Base-by-base conservation (phyloP, 1,140 invertebrate genomes). In the Mizuhopecten yessoensis region DNA sequence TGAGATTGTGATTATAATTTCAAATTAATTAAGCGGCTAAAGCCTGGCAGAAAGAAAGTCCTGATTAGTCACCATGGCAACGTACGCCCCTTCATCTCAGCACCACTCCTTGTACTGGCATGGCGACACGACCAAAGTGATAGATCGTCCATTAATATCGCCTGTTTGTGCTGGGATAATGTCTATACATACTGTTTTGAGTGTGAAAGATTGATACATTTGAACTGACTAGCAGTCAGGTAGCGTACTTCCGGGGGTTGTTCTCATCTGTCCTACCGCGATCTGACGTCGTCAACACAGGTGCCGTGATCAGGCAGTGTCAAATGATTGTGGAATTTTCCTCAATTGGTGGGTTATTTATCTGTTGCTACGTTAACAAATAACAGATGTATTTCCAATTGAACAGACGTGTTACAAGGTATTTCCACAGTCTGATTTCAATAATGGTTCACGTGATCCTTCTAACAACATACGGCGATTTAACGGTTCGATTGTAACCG, bases 141-240 rank as follows among this genome's bases (percentile, higher is more conserved):
- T 75, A 29, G 57, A 75, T 75, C 23, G n/a, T n/a, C n/a, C 23
- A 75, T 75, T 75, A 75, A 75, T n/a, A 3, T 20, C 17, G 57
- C 57, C 57, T 75, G 57, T 75, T 75, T 75, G n/a, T 75, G 57
- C 23, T 75, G 57, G 57, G 57, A 29, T n/a, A 75, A 29, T 75
- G 23, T 29, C n/a, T 29, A 75, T 29, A 17, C 57, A n/a, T 75
- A 75, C 57, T 29, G 57, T 75, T n/a, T 23, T 75, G n/a, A 29
- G 57, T 75, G 57, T 75, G 20, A 75, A 29, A 75, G 23, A 45
- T 45, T 45, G 42, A 45, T 20, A 45, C 42, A 45, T 45, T 45
- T 45, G 42, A 45, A 29, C 57, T 75, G 23, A 75, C 1, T 23
- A 5, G 1, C 23, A 5, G 11, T 11, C n/a, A n/a, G 57, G 57